Percentiles rank a stretch among this genome's conserved stretches.
Evolutionary conservation across 23 tunicate species (phyloP).

Genomic region (Styela plicata): DNA sequence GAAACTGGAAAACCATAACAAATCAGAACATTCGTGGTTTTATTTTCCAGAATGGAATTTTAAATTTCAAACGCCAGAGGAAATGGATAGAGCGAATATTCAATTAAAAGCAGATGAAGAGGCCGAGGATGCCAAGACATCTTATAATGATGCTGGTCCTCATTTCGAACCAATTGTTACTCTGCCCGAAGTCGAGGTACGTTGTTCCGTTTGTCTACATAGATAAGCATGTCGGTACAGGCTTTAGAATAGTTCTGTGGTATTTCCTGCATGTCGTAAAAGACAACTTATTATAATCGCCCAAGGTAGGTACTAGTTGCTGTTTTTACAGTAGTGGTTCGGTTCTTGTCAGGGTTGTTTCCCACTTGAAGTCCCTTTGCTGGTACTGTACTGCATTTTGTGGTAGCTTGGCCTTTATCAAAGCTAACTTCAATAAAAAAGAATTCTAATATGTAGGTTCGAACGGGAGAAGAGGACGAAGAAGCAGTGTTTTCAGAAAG

Average conservation of each 20-base stretch:
- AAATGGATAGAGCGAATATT: conserved; percentile 81
- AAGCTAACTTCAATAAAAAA: too few relatives aligned
- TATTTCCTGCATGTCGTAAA: too few relatives aligned
- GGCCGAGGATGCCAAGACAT: conserved; percentile 58
- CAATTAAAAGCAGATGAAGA: conserved; percentile 38
- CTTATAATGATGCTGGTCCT: conserved; percentile 32
- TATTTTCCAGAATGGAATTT: conserved; percentile 31
- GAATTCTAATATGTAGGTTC: conserved; percentile 31
- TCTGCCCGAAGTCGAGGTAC: conserved; percentile 77
- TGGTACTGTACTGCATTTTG: not conserved
- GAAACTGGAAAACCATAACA: too few relatives aligned
- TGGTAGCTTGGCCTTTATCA: not conserved
- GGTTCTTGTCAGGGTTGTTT: too few relatives aligned
- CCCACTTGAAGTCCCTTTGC: not conserved
- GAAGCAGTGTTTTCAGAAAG: conserved; percentile 53
- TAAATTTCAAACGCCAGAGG: conserved; percentile 93
- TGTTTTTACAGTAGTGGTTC: not conserved
- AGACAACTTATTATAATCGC: too few relatives aligned
- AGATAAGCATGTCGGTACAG: not conserved
- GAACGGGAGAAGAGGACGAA: conserved; percentile 86
- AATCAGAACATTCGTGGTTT: too few relatives aligned
- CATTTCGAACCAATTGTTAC: conserved; percentile 62
- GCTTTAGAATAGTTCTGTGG: too few relatives aligned
- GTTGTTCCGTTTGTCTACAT: not conserved
- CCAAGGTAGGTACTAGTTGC: not conserved